Evolutionary conservation across 2,113 vertebrate species (phyloP).

Genomic region (Engystomops pustulosus): DNA sequence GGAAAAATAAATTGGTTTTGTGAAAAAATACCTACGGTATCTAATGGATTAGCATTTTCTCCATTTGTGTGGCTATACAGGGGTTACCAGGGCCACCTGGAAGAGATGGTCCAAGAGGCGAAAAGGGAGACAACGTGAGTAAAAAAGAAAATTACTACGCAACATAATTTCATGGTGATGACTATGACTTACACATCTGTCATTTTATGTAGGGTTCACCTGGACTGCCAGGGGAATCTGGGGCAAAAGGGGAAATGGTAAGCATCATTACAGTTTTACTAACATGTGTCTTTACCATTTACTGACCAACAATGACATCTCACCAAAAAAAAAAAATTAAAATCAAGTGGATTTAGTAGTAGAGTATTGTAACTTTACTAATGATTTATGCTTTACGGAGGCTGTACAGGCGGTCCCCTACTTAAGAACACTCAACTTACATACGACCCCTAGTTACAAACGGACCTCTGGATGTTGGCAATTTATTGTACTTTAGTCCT

Average conservation of each 20-base stretch:
- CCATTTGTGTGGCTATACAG: slow-evolving; percentile 67
- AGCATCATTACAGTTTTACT: slow-evolving; percentile 63
- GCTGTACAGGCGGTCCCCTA: too few relatives aligned
- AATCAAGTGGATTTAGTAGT: too few relatives aligned
- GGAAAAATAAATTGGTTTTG: too few relatives aligned
- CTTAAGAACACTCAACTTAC: too few relatives aligned
- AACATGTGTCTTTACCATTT: not conserved
- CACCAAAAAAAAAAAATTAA: too few relatives aligned
- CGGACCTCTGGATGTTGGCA: too few relatives aligned
- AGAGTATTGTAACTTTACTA: too few relatives aligned
- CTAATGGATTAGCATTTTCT: not conserved
- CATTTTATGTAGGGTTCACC: slow-evolving; percentile 75
- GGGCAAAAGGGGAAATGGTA: slow-evolving; percentile 83
- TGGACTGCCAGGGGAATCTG: slow-evolving; percentile 85
- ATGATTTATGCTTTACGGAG: too few relatives aligned
- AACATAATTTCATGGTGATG: not conserved
- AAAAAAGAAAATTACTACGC: not conserved
- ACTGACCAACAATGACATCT: too few relatives aligned
- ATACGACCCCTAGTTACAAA: too few relatives aligned
- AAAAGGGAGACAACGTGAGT: slow-evolving; percentile 92
- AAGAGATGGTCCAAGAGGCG: slow-evolving; percentile 80
- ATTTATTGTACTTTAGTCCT: too few relatives aligned
- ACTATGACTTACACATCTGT: not conserved
- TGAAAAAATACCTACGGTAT: too few relatives aligned
- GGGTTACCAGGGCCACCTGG: slow-evolving; percentile 81